Evolutionary conservation across 2,797 vertebrate species (phyloP), one percentile per base, ranked within the genome.

Genomic region (Glossophaga mutica): DNA sequence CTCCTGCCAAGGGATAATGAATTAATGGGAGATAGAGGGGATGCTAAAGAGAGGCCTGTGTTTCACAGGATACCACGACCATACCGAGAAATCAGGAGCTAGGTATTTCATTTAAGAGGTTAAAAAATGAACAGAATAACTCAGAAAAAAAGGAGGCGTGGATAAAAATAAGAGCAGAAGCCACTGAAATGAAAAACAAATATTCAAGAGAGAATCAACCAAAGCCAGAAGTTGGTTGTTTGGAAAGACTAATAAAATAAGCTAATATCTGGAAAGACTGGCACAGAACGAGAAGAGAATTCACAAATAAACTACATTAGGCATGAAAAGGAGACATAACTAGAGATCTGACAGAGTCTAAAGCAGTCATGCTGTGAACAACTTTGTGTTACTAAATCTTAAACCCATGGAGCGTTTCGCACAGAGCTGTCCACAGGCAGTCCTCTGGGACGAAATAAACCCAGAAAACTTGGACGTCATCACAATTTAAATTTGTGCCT

Each of bases 121-220:
- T 57, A 77, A 59, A 52, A 93, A 82, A 74, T 15, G 21, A 78
- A 84, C 57, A 86, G 55, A 95, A 68, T 79, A 91, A 96, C 57
- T 57, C 65, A 95, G 94, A 46, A 62, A 57, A 77, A 50, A 15
- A 1, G 16, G n/a, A 16, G 11, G 19, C 3, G 18, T 8, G 57
- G 10, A 46, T 46, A 88, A 71, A 93, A 95, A 91, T 82, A 96
- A 96, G 77, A 92, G 46, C 55, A 84, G 86, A 95, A 92, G 90
- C 90, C 94, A 92, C 1, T 83, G 92, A 97, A 94, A 90, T 55
- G 79, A 90, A 94, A 96, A 94, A 68, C 34, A 90, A n/a, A 74
- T 74, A 92, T 46, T 94, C 48, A 93, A 90, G 92, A 90, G 44
- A 39, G 1, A 48, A 46, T 65, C 39, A 70, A 34, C 34, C 52